Base-by-base conservation (phyloP, 1,140 invertebrate genomes). In the Drosophila sp. region DNA sequence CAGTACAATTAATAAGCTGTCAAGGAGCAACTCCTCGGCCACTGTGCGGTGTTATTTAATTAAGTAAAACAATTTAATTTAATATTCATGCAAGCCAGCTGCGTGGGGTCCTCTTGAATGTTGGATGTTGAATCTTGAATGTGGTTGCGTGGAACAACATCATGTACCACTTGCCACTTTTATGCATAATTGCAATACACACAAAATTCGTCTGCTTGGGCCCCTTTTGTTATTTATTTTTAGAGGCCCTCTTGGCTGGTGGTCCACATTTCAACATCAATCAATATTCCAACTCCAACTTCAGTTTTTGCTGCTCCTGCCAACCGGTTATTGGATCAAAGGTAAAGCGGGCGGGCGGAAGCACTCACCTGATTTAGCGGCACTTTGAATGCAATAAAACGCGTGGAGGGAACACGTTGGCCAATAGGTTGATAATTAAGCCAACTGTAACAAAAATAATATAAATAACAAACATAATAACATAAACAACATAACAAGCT, bases 331-430 rank as follows among this genome's bases (percentile, higher is more conserved):
- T 13, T 14, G 16, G 32, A 38, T 34, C 18, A 41, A 32, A n/a
- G 38, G 16, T 7, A 18, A 1, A 38, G 41, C 45, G 34, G 72
- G 51, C 11, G 29, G 32, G 7, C 27, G 14, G 27, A 14, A 92
- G 91, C 46, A 93, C 94, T 94, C 91, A 96, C 95, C 92, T 94
- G 91, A 79, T 92, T 93, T 9, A 97, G 90, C n/a, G 96, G 96
- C 43, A 96, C 96, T 93, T 97, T 97, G 83, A 96, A 96, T 27
- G 95, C 94, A 74, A 97, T 93, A 57, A 97, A 94, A 66, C 94
- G 93, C 8, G 96, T 96, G 2, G 94, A 94, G 32, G 93, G 92
- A 59, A 97, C 94, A 4, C 93, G 92, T 18, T 93, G 84, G 1
- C 96, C 96, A 78, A 94, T 93, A 4, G 95, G 91, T 76, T 92